Conservation (phyloP, 1,140 invertebrate species). For the Sycobia sp. region DNA sequence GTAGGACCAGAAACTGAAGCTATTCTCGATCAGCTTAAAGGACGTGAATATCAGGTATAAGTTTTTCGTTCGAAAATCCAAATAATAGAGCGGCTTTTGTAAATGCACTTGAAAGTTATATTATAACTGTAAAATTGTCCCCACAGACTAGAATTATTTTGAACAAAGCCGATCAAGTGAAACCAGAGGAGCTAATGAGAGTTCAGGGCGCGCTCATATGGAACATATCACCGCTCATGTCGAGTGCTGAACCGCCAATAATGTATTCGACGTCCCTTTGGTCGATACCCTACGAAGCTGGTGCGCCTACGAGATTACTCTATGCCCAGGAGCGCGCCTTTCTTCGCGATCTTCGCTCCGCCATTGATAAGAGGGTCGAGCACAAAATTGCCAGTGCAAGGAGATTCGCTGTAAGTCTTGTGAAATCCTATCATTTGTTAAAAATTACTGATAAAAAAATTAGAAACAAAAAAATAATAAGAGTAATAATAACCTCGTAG, state of each 20-base stretch:
- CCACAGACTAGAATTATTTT: constrained; percentile 83
- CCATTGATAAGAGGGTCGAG: constrained; percentile 86
- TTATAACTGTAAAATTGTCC: not conserved
- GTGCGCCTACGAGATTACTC: constrained; percentile 76
- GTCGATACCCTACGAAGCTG: constrained; percentile 82
- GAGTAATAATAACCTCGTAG: too few relatives aligned
- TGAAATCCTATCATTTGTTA: not conserved
- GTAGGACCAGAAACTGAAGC: constrained; percentile 93
- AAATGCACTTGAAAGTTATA: not conserved
- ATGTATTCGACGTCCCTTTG: constrained; percentile 92
- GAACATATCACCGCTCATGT: constrained; percentile 95
- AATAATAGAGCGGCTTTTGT: not conserved
- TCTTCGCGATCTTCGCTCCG: constrained; percentile 80
- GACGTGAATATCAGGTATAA: constrained; percentile 84
- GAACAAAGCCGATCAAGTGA: constrained; percentile 93
- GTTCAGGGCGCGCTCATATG: constrained; percentile 93
- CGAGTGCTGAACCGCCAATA: constrained; percentile 89
- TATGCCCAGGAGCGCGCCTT: constrained; percentile 88
- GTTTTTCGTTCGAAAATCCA: constrained; percentile 14
- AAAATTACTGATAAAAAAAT: not conserved
- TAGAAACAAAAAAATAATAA: not conserved
- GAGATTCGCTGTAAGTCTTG: constrained; percentile 82
- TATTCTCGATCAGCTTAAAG: constrained; percentile 90
- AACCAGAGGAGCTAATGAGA: constrained; percentile 88
- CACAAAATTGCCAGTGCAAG: constrained; percentile 92